A percentile compares a stretch with the other conserved stretches of the same genome.
Conservation (phyloP, 2,888 invertebrate genomes). For the Masnerella sp. region DNA sequence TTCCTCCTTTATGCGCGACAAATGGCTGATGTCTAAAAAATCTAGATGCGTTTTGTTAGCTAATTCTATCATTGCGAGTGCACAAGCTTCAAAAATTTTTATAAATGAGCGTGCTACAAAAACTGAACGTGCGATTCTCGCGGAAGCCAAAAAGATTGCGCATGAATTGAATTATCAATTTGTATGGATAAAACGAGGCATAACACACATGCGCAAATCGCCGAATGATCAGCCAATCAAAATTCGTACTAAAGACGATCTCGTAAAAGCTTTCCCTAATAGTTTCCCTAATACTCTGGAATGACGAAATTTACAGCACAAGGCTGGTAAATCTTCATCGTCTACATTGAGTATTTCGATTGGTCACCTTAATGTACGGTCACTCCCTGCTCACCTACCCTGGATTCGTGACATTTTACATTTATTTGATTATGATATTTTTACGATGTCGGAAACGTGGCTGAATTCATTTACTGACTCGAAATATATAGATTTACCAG, state of each 20-base stretch:
- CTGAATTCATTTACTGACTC: not conserved
- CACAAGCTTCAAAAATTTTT: not conserved
- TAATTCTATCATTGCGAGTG: not conserved
- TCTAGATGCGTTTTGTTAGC: not conserved
- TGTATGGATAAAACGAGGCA: constrained; percentile 6
- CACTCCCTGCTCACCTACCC: not conserved
- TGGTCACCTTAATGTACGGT: constrained; percentile 3
- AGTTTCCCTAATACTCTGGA: no score
- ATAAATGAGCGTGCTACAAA: not conserved
- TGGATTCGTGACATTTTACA: not conserved
- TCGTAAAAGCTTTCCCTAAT: no score
- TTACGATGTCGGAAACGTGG: constrained; percentile 3
- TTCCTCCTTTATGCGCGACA: not conserved
- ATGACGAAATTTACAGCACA: no score
- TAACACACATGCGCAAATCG: not conserved
- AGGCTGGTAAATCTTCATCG: no score
- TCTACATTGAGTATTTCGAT: not conserved
- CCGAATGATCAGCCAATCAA: not conserved
- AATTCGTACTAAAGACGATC: no score
- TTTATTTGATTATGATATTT: not conserved
- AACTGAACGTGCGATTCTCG: not conserved
- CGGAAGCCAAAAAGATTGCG: not conserved
- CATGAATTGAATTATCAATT: not conserved
- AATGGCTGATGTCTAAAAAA: not conserved
- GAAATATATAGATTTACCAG: not conserved